Base-by-base conservation (phyloP, 2,113 vertebrate genomes). In the Pterocles orientalis region DNA sequence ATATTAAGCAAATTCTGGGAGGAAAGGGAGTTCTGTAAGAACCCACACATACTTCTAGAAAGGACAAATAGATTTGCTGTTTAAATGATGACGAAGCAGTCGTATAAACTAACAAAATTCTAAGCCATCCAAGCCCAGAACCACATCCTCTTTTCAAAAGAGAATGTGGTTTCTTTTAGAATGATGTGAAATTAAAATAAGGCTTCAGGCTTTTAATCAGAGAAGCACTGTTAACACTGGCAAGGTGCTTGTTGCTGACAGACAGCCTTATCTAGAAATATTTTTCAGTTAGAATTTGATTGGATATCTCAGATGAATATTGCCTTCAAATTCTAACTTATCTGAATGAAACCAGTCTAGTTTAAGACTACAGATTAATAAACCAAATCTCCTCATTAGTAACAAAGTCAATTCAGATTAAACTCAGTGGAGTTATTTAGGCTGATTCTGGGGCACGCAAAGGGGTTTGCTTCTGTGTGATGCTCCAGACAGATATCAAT, bases 131-230 rank as follows among this genome's bases (percentile, higher is more conserved):
- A 58, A 93, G 57, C 88, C 61, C 86, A 92, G 90, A 96, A 91
- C 96, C 88, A 94, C 95, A 95, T 96, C 88, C 88, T 92, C 57
- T 92, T 93, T 81, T 88, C 26, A 68, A 31, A 88, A 78, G 51
- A 60, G 29, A 86, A 21, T 68, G 72, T 88, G 72, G 86, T 71
- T 96, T 87, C 53, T 60, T 93, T 86, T 78, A 93, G 72, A 88
- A 88, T 82, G 91, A 83, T 81, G 31, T 73, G 64, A 93, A 88
- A 50, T 78, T 95, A 87, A 91, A 91, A 76, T 47, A 85, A 60
- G 45, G 8, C 15, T 62, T 93, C 45, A 34, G 5, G 50, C 41
- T 82, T 61, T 14, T 65, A 68, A 90, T 73, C 69, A 65, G 29
- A 57, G 31, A 81, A 72, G 48, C n/a, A 19, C 26, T 94, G 31